Base-by-base conservation (phyloP, 1,140 invertebrate genomes). In the Pteromalus puparum region DNA sequence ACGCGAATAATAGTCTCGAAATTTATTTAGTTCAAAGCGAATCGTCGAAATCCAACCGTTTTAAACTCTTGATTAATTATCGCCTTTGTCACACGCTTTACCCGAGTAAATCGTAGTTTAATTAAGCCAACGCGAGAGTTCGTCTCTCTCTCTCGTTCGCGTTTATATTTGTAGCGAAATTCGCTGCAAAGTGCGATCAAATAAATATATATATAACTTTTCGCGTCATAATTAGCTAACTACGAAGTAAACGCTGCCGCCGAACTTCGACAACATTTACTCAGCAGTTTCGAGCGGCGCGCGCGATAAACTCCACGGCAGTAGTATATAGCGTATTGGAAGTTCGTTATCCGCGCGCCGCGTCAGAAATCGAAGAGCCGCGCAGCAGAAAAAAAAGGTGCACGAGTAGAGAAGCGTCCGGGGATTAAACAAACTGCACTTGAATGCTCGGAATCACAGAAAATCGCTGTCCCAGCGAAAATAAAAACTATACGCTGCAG, bases 271-370 rank as follows among this genome's bases (percentile, higher is more conserved):
- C 6, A 48, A 77, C 61, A 53, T 83, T 77, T 53, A 26, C 61
- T 77, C 65, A 26, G 42, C 46, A 78, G 65, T 38, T 61, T 30
- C 10, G 15, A 72, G 34, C 30, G 6, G 28, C 30, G 38, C 61
- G 38, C 3, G 42, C 28, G 26, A 72, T 83, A 77, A 77, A 77
- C 42, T 70, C 26, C 53, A 61, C 53, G 5, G 53, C 28, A 30
- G 42, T 42, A n/a, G n/a, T n/a, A n/a, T n/a, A n/a, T n/a, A n/a
- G n/a, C n/a, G 48, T 53, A 80, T 80, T 70, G 65, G 34, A 80
- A 80, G 65, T 80, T 80, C 34, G 30, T 80, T 80, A 68, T 80
- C 15, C 18, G 15, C 38, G 15, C 38, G 5, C 46, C 28, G 67
- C 72, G 38, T 61, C 26, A 24, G 30, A 74, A 61, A 48, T 73